Evolutionary conservation across 1,140 invertebrate species (phyloP).

Genomic region (Pemphigus obesinymphae): DNA sequence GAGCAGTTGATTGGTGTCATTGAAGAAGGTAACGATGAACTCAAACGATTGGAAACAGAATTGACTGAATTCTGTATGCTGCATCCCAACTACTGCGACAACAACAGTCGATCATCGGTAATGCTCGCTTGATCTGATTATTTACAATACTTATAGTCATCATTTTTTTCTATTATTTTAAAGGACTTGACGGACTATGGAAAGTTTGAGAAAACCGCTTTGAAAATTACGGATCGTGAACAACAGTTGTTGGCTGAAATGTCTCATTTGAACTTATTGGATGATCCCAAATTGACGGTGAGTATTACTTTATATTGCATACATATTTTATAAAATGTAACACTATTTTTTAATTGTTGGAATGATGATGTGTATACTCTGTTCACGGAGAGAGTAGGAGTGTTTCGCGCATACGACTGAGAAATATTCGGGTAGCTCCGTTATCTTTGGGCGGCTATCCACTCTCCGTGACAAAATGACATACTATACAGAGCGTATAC

Average conservation of each 20-base stretch:
- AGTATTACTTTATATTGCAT: too few species aligned
- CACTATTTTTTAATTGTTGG: too few species aligned
- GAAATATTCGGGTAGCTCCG: too few species aligned
- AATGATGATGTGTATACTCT: too few species aligned
- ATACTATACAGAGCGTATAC: too few species aligned
- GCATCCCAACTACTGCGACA: neutral
- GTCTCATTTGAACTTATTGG: neutral
- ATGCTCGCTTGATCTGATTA: neutral
- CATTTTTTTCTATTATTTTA: neutral
- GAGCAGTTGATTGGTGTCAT: neutral
- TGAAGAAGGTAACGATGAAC: neutral
- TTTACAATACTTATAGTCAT: neutral
- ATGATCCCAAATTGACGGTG: neutral
- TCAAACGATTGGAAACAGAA: conserved; percentile 6
- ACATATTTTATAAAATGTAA: too few species aligned
- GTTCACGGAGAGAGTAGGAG: too few species aligned
- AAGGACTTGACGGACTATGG: neutral
- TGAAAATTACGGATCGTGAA: neutral
- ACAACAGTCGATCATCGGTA: neutral
- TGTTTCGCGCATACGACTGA: too few species aligned
- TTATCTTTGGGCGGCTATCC: too few species aligned
- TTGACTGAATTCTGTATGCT: neutral
- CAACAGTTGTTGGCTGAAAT: conserved; percentile 21
- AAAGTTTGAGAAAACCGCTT: neutral
- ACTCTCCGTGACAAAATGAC: too few species aligned